Evolutionary conservation across 2,797 vertebrate genomes (phyloP).

Genomic region (Sebastes baramenuke): DNA sequence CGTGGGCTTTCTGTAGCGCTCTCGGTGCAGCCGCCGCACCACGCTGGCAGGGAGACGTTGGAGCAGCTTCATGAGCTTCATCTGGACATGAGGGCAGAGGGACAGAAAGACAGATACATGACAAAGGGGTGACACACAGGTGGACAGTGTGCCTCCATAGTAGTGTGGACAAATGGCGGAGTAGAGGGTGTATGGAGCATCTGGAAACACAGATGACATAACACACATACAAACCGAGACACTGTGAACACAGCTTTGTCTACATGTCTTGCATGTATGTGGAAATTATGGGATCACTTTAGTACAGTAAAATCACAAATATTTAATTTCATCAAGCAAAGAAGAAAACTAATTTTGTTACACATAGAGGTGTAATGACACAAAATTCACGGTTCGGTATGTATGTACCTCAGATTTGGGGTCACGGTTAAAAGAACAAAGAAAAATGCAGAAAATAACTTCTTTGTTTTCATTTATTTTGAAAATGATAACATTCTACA

Average conservation of each 20-base stretch:
- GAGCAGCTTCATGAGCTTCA: constrained; percentile 97
- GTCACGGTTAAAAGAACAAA: too few species aligned
- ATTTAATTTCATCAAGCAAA: neutral
- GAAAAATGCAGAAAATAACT: too few species aligned
- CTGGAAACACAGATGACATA: constrained; percentile 32
- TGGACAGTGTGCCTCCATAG: neutral
- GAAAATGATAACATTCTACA: too few species aligned
- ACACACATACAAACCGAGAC: constrained; percentile 17
- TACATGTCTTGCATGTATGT: neutral
- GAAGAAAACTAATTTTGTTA: neutral
- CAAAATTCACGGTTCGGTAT: neutral
- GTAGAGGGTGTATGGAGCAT: neutral
- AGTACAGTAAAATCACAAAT: neutral
- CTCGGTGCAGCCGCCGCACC: constrained; percentile 93
- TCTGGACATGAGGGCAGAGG: constrained; percentile 77
- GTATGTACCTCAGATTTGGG: neutral
- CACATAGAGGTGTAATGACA: neutral
- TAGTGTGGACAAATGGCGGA: constrained; percentile 32
- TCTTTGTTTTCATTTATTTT: too few species aligned
- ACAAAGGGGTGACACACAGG: constrained; percentile 35
- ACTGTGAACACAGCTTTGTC: constrained; percentile 22
- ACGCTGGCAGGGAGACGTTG: constrained; percentile 92
- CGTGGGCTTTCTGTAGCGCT: constrained; percentile 90
- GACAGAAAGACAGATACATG: constrained; percentile 42
- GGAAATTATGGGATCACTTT: neutral